Evolutionary conservation across 2,797 vertebrate species (phyloP).

Genomic region (Smutsia temminckii): DNA sequence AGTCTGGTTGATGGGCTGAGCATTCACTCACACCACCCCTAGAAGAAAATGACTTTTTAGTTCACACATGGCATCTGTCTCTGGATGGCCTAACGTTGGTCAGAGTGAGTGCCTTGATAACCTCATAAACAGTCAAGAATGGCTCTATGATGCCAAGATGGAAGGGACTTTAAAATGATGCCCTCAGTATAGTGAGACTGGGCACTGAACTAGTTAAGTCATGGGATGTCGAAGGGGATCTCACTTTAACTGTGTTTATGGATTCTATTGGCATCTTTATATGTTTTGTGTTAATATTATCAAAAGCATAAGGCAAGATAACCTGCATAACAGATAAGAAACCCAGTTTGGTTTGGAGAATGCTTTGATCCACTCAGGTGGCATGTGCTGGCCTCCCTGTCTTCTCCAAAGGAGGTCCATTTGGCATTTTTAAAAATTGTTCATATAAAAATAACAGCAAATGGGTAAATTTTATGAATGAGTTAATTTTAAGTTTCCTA

Average conservation of each 20-base stretch:
- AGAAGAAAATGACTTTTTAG: background rate
- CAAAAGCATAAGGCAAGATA: background rate
- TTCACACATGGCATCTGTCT: background rate
- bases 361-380: background rate
- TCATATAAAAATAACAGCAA: background rate
- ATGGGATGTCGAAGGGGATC: background rate
- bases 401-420: background rate
- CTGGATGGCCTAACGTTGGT: background rate
- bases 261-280: background rate
- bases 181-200: background rate
- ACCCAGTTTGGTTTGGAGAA: background rate
- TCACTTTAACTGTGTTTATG: background rate
- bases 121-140: background rate
- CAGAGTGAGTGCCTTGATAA: background rate
- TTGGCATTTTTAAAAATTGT: background rate
- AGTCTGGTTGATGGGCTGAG: background rate
- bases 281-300: background rate
- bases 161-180: background rate
- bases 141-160: background rate
- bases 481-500: background rate
- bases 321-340: background rate
- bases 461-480: background rate
- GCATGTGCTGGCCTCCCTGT: background rate
- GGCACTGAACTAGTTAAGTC: background rate
- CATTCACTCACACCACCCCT: background rate